These are phyloP conservation scores for Scylla paramamosain DNA, from an alignment of 1,140 invertebrate genomes.

Conservation along the genomic window DNA sequence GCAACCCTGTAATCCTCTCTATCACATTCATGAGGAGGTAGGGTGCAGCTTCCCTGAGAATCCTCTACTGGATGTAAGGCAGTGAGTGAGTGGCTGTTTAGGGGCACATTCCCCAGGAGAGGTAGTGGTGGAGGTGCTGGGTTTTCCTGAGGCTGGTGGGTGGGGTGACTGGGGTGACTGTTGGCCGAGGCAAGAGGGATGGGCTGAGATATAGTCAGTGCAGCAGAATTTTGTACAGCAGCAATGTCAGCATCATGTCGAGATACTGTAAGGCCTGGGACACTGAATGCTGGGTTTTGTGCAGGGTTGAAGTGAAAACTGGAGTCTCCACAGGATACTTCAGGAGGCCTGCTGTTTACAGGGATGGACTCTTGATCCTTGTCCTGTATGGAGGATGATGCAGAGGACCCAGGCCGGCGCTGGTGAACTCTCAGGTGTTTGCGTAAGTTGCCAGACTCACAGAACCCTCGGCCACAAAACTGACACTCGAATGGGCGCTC, in stretches of 20 bases:
- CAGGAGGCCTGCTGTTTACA: not conserved
- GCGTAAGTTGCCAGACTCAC: conserved; percentile 76
- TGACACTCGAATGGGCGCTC: conserved; percentile 77
- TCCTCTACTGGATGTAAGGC: conserved; percentile 28
- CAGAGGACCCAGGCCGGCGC: conserved; percentile 1
- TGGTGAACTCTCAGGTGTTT: conserved; percentile 76
- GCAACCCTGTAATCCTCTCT: conserved; percentile 36
- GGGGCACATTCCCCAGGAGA: not conserved
- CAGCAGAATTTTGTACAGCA: not conserved
- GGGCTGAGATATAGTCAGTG: conserved; percentile 2
- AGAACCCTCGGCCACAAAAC: conserved; percentile 75
- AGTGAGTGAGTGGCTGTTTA: not conserved
- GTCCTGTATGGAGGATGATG: not conserved
- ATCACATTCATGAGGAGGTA: not conserved
- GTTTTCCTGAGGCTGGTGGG: not conserved
- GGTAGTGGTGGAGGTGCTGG: not conserved
- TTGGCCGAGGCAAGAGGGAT: not conserved
- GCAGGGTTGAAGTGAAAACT: not conserved
- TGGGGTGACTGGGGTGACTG: not conserved
- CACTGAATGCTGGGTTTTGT: conserved; percentile 2
- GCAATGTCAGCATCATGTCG: not conserved
- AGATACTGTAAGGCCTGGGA: not conserved
- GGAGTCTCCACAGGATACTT: not conserved
- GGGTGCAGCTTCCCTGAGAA: not conserved
- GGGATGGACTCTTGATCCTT: not conserved